Base-by-base conservation (phyloP, 1,140 invertebrate species). In the Coptotermes formosanus region DNA sequence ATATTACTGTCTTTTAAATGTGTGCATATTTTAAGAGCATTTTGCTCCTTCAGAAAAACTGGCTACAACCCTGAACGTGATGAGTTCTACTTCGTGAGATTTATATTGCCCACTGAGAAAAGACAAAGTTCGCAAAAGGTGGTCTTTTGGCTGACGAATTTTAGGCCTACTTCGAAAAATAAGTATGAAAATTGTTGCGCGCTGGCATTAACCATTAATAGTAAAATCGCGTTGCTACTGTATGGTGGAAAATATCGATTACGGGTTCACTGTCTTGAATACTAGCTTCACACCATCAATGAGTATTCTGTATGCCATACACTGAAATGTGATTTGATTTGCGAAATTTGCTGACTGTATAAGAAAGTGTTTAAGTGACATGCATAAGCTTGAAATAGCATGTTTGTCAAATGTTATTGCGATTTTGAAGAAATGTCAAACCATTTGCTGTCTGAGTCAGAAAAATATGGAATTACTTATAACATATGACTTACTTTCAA, bases 401-500 rank as follows among this genome's bases (percentile, higher is more conserved):
- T 23, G 55, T 59, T 59, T 59, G 14, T 59, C 21, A 59, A 59
- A 59, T 59, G 14, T 59, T 59, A 23, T 59, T 23, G 55, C 2
- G 14, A 59, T 59, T 59, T 59, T 59, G 55, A 59, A 14, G 55
- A 3, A 59, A 19, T 59, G 14, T 19, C 14, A 59, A 59, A 19
- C 14, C 1, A 2, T 19, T 59, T 59, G 3, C 55, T 59, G 59
- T 8, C 59, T 14, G 45, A 55, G 83, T 23, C 23, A 38, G 83
- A 84, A 59, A 38, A 52, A 45, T 84, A 84, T 52, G 69, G 32
- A 81, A 44, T 59, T n/a, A 84, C 69, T 87, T 38, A 23, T 32
- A 21, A n/a, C 0, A 52, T 32, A 23, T 32, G 30, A 89, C 92
- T 93, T 93, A 95, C 95, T 94, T 95, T 94, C 91, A 94, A 92